These are phyloP conservation scores for Melanophora roralis DNA, from an alignment of 2,888 invertebrate genomes.

Conservation along the genomic window DNA sequence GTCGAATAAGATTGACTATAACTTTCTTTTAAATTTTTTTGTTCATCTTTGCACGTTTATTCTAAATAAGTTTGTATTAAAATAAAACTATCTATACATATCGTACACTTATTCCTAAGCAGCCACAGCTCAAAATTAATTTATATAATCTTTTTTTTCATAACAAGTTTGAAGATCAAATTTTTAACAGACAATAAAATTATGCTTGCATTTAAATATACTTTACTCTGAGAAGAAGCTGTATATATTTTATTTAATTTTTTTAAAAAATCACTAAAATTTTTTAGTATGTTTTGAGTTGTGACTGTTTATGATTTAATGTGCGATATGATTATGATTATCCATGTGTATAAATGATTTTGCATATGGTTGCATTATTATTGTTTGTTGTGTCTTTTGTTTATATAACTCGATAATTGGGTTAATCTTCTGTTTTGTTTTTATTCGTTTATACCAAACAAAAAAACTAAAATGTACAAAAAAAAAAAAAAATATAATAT, in stretches of 20 bases:
- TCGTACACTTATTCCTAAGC: no score
- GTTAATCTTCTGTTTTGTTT: conserved; percentile 54
- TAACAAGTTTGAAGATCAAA: no score
- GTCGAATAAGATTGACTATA: no score
- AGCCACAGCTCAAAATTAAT: no score
- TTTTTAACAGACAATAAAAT: no score
- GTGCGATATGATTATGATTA: neutral
- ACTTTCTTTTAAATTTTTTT: neutral
- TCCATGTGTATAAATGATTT: neutral
- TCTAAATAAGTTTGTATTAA: neutral
- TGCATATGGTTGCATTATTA: conserved; percentile 28
- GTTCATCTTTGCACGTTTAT: neutral
- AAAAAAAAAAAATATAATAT: neutral
- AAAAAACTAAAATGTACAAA: no score
- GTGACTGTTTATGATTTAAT: neutral
- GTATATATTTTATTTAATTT: no score
- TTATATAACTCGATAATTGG: conserved; percentile 52
- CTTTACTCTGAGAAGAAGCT: no score
- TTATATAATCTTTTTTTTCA: no score
- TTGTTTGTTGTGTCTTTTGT: conserved; percentile 12
- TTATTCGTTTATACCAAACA: conserved; percentile 30
- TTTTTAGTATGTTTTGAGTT: no score
- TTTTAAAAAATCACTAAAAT: no score
- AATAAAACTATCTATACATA: neutral
- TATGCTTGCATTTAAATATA: no score